phyloP scores from a whole-genome alignment of 1,140 invertebrate species.

The Zaprionus inermis region DNA sequence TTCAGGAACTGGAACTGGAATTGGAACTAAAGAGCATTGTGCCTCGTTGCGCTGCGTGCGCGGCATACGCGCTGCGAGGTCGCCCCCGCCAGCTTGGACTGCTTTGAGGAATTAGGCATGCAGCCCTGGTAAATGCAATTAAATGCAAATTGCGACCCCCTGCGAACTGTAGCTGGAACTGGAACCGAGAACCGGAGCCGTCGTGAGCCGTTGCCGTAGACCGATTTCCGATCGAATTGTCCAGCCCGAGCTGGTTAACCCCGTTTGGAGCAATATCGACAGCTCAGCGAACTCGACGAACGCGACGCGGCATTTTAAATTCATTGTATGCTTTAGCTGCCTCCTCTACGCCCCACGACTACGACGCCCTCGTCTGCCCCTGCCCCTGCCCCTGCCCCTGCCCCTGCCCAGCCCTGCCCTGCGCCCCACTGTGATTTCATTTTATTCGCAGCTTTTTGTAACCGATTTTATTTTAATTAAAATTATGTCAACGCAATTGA shows the following conservation, averaged over 20 bases:
- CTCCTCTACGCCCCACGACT: too few relatives aligned
- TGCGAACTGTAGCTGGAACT: constrained; percentile 10
- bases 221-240: constrained; percentile 7
- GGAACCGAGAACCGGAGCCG: not conserved
- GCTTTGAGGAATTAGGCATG: constrained; percentile 35
- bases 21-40: not conserved
- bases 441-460: constrained; percentile 32
- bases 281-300: constrained; percentile 49
- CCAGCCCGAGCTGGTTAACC: constrained; percentile 47
- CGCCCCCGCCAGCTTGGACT: not conserved
- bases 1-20: not conserved
- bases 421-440: constrained; percentile 1
- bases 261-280: constrained; percentile 57
- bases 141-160: constrained; percentile 60
- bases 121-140: constrained; percentile 66
- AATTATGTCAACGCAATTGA: constrained; percentile 80
- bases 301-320: constrained; percentile 56
- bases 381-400: not conserved
- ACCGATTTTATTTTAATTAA: constrained; percentile 76
- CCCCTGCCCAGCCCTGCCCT: too few relatives aligned
- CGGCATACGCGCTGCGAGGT: constrained; percentile 6
- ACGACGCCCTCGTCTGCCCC: not conserved
- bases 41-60: constrained; percentile 12
- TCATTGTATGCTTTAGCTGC: constrained; percentile 61
- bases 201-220: not conserved